These are phyloP conservation scores for Corythaixoides concolor DNA, from an alignment of 2,113 vertebrate genomes.

Conservation along the genomic window DNA sequence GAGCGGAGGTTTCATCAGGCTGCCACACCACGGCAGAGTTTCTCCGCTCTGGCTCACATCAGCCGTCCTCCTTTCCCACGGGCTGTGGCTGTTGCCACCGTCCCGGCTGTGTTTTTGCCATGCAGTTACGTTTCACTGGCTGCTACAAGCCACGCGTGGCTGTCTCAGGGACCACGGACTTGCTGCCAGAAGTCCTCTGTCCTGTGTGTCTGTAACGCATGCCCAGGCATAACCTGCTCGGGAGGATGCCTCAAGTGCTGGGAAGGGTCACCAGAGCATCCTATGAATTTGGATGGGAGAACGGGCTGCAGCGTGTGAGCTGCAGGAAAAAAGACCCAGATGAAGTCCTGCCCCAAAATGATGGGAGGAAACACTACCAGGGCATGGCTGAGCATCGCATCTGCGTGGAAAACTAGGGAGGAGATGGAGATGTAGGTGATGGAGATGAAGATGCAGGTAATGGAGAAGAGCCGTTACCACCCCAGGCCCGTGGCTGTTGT, in stretches of 20 bases:
- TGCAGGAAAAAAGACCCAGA: neutral
- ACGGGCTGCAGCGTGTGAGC: fast-evolving
- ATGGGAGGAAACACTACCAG: neutral
- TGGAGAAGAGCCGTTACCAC: neutral
- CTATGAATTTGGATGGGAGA: neutral
- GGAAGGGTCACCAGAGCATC: neutral
- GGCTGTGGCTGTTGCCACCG: neutral
- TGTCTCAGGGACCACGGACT: neutral
- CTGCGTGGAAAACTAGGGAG: neutral
- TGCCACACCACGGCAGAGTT: neutral
- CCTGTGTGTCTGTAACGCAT: neutral
- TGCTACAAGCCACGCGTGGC: neutral
- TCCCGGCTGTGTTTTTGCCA: neutral
- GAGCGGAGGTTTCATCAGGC: neutral
- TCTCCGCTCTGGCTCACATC: neutral
- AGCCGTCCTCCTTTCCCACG: neutral
- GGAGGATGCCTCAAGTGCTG: neutral
- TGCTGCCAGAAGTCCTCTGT: neutral
- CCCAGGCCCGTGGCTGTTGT: neutral
- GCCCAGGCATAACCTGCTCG: neutral
- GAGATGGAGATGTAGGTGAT: neutral
- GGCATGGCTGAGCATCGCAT: neutral
- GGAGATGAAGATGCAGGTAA: neutral
- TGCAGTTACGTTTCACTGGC: neutral
- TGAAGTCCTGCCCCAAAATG: neutral